Conservation (phyloP, 35 echinoderm and acorn worm species). For the Ophioderma brevispina region DNA sequence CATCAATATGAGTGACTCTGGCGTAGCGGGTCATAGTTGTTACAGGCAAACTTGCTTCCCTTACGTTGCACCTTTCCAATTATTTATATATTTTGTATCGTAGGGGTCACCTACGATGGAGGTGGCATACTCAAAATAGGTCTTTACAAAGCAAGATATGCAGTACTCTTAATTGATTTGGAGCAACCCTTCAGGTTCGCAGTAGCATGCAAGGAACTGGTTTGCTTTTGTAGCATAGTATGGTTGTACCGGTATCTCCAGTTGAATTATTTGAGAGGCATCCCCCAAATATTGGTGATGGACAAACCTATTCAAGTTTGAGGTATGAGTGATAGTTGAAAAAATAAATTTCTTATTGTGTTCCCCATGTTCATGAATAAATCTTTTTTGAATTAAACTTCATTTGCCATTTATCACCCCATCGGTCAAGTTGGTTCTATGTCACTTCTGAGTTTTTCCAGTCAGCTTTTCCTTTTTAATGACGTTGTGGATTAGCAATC, state of each 20-base stretch:
- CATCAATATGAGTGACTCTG: background rate
- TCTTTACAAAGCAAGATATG: background rate
- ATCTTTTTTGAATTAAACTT: background rate
- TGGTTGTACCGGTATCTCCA: background rate
- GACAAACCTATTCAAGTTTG: background rate
- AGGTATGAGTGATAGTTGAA: background rate
- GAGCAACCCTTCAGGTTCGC: slow-evolving; percentile 5
- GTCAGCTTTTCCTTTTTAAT: slow-evolving; percentile 2
- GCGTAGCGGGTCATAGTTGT: background rate
- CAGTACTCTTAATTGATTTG: too few relatives aligned
- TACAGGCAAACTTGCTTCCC: slow-evolving; percentile 17
- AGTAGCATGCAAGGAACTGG: background rate
- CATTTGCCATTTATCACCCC: too few relatives aligned
- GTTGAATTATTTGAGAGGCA: background rate
- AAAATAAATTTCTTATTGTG: background rate
- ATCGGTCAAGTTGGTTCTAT: background rate
- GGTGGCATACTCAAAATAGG: background rate
- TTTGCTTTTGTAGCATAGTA: background rate
- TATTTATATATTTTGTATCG: slow-evolving; percentile 4
- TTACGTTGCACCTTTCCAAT: slow-evolving; percentile 2
- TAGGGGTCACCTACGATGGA: background rate
- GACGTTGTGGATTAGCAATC: slow-evolving; percentile 8
- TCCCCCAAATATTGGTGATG: background rate
- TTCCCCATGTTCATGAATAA: background rate
- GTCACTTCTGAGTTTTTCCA: slow-evolving; percentile 14